Percentiles rank a stretch among this genome's conserved stretches.
phyloP scores from a whole-genome alignment of 53 echinoderm and acorn worm genomes.

The Zoroaster sp. region DNA sequence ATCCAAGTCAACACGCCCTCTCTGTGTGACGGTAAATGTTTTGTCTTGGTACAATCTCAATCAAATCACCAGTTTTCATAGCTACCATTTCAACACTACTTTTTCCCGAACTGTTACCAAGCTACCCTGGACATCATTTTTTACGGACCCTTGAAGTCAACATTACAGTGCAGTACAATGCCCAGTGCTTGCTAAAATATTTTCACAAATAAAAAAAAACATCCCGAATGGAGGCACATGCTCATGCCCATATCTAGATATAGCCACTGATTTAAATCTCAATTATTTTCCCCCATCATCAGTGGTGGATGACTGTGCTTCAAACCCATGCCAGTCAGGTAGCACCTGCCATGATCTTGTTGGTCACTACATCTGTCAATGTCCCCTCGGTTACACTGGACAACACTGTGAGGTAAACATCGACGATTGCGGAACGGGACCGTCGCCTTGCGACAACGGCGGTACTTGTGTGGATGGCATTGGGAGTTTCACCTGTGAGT shows the following conservation, averaged over 20 bases:
- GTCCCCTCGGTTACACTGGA: conserved; percentile 46
- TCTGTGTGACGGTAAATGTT: too few species aligned
- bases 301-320: conserved; percentile 55
- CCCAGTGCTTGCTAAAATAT: background rate
- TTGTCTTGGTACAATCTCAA: background rate
- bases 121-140: too few species aligned
- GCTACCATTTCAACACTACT: too few species aligned
- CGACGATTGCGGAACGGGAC: conserved; percentile 54
- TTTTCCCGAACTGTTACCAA: too few species aligned
- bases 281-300: too few species aligned
- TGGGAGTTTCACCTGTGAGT: conserved; percentile 37
- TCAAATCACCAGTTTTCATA: background rate
- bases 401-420: conserved; percentile 53
- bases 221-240: background rate
- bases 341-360: conserved; percentile 37
- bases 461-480: conserved; percentile 56
- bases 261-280: too few species aligned
- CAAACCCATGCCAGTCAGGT: conserved; percentile 20
- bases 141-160: too few species aligned
- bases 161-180: too few species aligned
- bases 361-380: conserved; percentile 37
- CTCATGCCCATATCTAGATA: too few species aligned
- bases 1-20: too few species aligned
- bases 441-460: conserved; percentile 54
- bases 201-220: background rate